Conservation (phyloP, 2,113 vertebrate genomes). For the Macaca fascicularis region DNA sequence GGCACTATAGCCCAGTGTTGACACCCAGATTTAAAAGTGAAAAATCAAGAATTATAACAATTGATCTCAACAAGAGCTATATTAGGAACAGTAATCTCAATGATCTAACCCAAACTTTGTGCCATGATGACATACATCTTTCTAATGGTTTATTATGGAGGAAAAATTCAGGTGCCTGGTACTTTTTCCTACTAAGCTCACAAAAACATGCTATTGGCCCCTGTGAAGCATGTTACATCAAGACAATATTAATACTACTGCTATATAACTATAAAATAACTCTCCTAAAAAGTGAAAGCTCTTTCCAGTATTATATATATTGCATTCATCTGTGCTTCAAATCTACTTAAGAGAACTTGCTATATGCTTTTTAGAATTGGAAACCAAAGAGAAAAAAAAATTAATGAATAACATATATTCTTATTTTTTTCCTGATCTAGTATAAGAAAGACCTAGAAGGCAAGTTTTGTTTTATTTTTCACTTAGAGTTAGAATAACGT, state of each 20-base stretch:
- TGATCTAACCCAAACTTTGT: neutral
- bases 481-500: neutral
- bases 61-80: neutral
- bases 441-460: neutral
- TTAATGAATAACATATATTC: neutral
- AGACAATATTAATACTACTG: neutral
- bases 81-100: neutral
- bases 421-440: neutral
- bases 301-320: neutral
- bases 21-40: neutral
- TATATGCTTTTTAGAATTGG: neutral
- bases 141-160: neutral
- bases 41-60: neutral
- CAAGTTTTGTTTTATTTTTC: neutral
- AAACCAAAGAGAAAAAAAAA: neutral
- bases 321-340: neutral
- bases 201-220: neutral
- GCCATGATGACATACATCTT: neutral
- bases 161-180: neutral
- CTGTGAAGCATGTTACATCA: neutral
- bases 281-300: neutral
- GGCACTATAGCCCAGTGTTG: neutral
- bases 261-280: neutral
- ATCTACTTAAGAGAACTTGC: neutral
- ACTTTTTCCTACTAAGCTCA: neutral